phyloP scores from a whole-genome alignment of 2,888 invertebrate genomes.

The Cerastis rubricosa region DNA sequence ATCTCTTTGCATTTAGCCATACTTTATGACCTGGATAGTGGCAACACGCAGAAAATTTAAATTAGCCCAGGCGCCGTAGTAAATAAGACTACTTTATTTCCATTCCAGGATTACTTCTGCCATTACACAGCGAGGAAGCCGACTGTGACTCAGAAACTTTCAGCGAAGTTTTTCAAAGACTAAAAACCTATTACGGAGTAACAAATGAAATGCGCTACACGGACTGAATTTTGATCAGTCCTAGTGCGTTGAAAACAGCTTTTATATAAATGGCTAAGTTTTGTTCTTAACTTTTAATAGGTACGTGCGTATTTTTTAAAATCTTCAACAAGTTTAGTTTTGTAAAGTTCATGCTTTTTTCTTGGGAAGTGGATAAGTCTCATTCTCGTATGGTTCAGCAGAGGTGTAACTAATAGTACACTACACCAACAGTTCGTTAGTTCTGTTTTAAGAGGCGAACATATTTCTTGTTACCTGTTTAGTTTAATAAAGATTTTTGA shows the following conservation, averaged over 20 bases:
- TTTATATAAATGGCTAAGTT: constrained; percentile 46
- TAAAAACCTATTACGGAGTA: constrained; percentile 30
- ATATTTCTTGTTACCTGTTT: too few relatives aligned
- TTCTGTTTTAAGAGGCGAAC: too few relatives aligned
- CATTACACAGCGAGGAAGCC: constrained; percentile 2
- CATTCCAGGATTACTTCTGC: neutral
- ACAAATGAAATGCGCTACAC: constrained; percentile 35
- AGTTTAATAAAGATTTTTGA: too few relatives aligned
- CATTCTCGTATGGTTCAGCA: too few relatives aligned
- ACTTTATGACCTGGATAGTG: neutral
- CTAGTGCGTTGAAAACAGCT: constrained; percentile 15
- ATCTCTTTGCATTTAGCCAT: neutral
- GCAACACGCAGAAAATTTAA: neutral
- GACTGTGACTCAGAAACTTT: constrained; percentile 12
- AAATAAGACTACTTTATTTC: neutral
- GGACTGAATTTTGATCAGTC: constrained; percentile 45
- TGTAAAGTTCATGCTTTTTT: constrained; percentile 3
- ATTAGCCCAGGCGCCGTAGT: neutral
- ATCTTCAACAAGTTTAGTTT: constrained; percentile 5
- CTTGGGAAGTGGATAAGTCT: neutral
- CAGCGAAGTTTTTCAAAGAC: constrained; percentile 26
- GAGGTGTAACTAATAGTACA: too few relatives aligned
- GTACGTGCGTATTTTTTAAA: constrained; percentile 46
- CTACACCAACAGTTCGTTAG: too few relatives aligned
- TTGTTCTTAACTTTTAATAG: constrained; percentile 35